Evolutionary conservation across 2,888 invertebrate genomes (phyloP), one percentile per base, ranked within the genome.

Genomic region (Taphrorychus bicolor): DNA sequence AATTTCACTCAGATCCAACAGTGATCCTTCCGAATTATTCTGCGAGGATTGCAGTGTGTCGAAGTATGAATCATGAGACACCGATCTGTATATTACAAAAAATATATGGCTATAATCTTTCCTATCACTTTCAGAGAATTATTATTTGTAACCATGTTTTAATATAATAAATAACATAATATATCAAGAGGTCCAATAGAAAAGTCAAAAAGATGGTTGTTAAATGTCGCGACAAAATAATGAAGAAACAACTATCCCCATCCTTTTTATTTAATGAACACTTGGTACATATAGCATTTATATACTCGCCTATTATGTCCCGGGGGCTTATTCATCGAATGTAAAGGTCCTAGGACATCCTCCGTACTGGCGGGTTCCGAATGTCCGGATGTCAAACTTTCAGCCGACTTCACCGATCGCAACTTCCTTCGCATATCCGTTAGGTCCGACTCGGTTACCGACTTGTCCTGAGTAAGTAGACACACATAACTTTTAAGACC

Each of bases 41-140:
- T 82, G 82, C 5, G 82, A 82, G 62, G 82, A 90, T 86, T 83
- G 89, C 85, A 86, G 88, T 75, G 86, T 89, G 85, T 95, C 95
- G 83, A 96, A 96, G 83, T 96, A 96, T 0, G 95, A 96, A 81
- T 96, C 96, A 82, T 96, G 95, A 0, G 95, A 95, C 0, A 95
- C 93, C 0, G 95, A 95, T 53, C 90, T 87, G n/a, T n/a, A n/a
- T n/a, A n/a, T n/a, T n/a, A n/a, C n/a, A n/a, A n/a, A n/a, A n/a
- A n/a, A n/a, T n/a, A n/a, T n/a, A n/a, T n/a, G n/a, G n/a, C n/a
- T n/a, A n/a, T n/a, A n/a, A n/a, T n/a, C n/a, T n/a, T n/a, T n/a
- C n/a, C n/a, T n/a, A n/a, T n/a, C n/a, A n/a, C n/a, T n/a, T n/a
- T n/a, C n/a, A n/a, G n/a, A n/a, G 32, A 32, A 32, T 32, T 32